These are phyloP conservation scores for Eurystomus glaucurus DNA, from an alignment of 2,797 vertebrate species.

Conservation along the genomic window DNA sequence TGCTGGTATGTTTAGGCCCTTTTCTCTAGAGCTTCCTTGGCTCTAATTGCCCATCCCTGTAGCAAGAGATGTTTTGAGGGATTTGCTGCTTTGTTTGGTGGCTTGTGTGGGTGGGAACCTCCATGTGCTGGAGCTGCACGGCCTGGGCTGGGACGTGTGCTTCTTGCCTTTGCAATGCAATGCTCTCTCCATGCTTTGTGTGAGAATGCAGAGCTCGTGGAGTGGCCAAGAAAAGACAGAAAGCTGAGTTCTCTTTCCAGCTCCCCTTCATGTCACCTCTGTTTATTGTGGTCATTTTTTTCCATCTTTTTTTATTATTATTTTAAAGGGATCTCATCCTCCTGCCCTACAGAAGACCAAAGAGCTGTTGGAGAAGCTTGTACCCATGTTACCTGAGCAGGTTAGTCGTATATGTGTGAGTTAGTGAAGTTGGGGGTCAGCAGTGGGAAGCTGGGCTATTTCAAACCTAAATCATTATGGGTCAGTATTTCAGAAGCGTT, in stretches of 20 bases:
- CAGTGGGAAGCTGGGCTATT: neutral
- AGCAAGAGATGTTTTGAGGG: rapidly evolving
- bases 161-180: too few relatives aligned
- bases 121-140: neutral
- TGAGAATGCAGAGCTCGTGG: neutral
- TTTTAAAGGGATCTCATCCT: neutral
- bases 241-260: neutral
- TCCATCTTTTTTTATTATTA: neutral
- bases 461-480: rapidly evolving
- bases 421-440: neutral
- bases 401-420: rapidly evolving
- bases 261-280: neutral
- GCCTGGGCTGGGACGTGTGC: neutral
- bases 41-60: rapidly evolving
- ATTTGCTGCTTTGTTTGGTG: neutral
- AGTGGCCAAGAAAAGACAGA: neutral
- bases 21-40: neutral
- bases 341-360: rapidly evolving
- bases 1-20: rapidly evolving
- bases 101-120: neutral
- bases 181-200: rapidly evolving
- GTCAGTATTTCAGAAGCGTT: neutral
- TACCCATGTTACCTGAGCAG: rapidly evolving
- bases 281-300: neutral
- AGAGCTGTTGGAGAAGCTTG: neutral